Evolutionary conservation across 2,888 invertebrate species (phyloP).

Genomic region (Brassicogethes aeneus): DNA sequence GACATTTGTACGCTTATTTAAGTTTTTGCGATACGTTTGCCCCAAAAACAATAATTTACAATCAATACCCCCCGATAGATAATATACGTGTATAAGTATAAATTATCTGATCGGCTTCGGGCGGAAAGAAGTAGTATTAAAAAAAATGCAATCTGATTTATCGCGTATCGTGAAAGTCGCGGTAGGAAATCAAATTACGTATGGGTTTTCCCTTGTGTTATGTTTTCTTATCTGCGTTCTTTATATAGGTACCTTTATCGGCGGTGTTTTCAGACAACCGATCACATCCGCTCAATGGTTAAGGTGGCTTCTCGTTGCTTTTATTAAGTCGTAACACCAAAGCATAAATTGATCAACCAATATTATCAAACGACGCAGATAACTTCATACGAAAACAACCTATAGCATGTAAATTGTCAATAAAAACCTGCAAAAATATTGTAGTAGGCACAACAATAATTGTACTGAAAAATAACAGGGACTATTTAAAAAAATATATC

Average conservation of each 20-base stretch:
- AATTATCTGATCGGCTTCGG: slow-evolving; percentile 7
- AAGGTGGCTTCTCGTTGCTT: slow-evolving; percentile 23
- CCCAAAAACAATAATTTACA: slow-evolving; percentile 26
- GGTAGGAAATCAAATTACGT: slow-evolving; percentile 38
- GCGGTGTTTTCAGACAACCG: slow-evolving; percentile 20
- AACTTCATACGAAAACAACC: slow-evolving; percentile 7
- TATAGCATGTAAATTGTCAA: too few species aligned
- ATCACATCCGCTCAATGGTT: not conserved
- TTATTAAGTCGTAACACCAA: slow-evolving; percentile 24
- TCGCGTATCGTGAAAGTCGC: slow-evolving; percentile 26
- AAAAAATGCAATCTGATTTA: slow-evolving; percentile 33
- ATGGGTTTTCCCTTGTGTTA: slow-evolving; percentile 37
- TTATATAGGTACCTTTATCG: slow-evolving; percentile 36
- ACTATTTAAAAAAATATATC: too few species aligned
- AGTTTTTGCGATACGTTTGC: slow-evolving; percentile 19
- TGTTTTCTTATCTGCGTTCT: slow-evolving; percentile 32
- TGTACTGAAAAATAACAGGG: too few species aligned
- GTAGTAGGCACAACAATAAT: too few species aligned
- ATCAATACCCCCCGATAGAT: slow-evolving; percentile 10
- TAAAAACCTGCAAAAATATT: too few species aligned
- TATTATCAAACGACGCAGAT: slow-evolving; percentile 22
- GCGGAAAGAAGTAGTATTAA: slow-evolving; percentile 26
- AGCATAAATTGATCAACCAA: slow-evolving; percentile 28
- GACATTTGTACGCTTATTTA: slow-evolving; percentile 23
- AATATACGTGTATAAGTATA: not conserved